Percentiles rank a stretch among this genome's conserved stretches.
phyloP scores from a whole-genome alignment of 2,113 vertebrate species.

The Poecilia latipinna region DNA sequence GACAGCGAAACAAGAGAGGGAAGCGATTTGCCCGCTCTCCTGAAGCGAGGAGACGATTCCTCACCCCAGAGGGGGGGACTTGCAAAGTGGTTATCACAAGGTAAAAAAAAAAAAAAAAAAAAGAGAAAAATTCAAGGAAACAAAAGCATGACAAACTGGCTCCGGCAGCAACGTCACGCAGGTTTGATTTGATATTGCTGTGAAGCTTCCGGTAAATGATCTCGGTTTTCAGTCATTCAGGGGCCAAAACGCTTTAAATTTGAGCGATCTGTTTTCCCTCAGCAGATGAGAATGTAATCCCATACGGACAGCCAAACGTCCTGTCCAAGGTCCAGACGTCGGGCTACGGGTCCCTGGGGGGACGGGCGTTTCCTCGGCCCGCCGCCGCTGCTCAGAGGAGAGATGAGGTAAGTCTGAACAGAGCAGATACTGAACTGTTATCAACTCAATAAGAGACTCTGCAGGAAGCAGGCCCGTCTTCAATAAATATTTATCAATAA shows the following conservation, averaged over 20 bases:
- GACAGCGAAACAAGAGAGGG: slow-evolving; percentile 75
- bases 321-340: slow-evolving; percentile 80
- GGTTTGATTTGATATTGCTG: slow-evolving; percentile 45
- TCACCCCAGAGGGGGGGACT: slow-evolving; percentile 53
- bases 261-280: slow-evolving; percentile 50
- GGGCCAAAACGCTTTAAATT: slow-evolving; percentile 53
- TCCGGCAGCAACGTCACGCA: background rate
- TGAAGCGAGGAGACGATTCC: slow-evolving; percentile 51
- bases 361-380: slow-evolving; percentile 82
- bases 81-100: slow-evolving; percentile 63
- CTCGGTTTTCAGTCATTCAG: slow-evolving; percentile 26
- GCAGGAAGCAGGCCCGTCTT: background rate
- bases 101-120: slow-evolving; percentile 30
- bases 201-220: slow-evolving; percentile 35
- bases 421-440: background rate
- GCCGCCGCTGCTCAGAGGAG: slow-evolving; percentile 79
- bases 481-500: too few species aligned
- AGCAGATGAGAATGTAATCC: slow-evolving; percentile 85
- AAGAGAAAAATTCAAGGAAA: background rate
- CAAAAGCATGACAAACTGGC: background rate
- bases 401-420: slow-evolving; percentile 73
- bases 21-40: slow-evolving; percentile 35
- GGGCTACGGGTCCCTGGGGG: slow-evolving; percentile 84
- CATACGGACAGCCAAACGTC: slow-evolving; percentile 82
- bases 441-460: background rate